These are phyloP conservation scores for Nematolebias whitei DNA, from an alignment of 2,113 vertebrate genomes.

Conservation along the genomic window DNA sequence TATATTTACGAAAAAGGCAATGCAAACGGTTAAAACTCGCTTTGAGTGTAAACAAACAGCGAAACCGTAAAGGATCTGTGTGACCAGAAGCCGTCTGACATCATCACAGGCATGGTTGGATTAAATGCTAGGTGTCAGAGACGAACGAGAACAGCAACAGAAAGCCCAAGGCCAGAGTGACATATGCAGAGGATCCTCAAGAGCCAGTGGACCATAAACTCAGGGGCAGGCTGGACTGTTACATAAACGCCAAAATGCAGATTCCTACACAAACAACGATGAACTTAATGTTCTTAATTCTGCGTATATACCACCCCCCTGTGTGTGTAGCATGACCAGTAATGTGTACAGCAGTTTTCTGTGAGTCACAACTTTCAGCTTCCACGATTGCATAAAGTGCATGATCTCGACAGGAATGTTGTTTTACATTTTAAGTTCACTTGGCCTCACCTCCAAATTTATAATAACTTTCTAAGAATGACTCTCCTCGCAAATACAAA, in stretches of 20 bases:
- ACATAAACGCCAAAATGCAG: constrained; percentile 35
- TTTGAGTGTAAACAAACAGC: constrained; percentile 2
- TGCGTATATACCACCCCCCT: background rate
- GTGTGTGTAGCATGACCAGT: background rate
- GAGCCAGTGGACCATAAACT: constrained; percentile 28
- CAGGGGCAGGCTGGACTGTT: constrained; percentile 8
- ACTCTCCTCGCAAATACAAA: background rate
- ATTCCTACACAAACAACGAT: background rate
- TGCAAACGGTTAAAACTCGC: background rate
- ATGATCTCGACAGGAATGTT: background rate
- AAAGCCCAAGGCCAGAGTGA: constrained; percentile 29
- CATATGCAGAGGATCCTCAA: constrained; percentile 29
- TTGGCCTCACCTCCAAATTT: background rate
- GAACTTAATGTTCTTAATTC: background rate
- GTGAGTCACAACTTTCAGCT: background rate
- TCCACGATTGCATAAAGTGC: constrained; percentile 5
- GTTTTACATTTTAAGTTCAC: background rate
- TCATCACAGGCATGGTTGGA: constrained; percentile 21
- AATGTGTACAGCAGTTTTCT: background rate
- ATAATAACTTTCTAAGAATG: background rate
- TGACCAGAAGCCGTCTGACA: constrained; percentile 15
- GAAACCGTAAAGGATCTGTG: background rate
- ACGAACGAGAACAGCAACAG: constrained; percentile 1
- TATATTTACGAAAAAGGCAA: background rate
- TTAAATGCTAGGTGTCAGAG: constrained; percentile 7